A percentile compares a stretch with the other conserved stretches of the same genome.
Evolutionary conservation across 2,888 invertebrate species (phyloP).

Genomic region (Anarsia innoxiella): DNA sequence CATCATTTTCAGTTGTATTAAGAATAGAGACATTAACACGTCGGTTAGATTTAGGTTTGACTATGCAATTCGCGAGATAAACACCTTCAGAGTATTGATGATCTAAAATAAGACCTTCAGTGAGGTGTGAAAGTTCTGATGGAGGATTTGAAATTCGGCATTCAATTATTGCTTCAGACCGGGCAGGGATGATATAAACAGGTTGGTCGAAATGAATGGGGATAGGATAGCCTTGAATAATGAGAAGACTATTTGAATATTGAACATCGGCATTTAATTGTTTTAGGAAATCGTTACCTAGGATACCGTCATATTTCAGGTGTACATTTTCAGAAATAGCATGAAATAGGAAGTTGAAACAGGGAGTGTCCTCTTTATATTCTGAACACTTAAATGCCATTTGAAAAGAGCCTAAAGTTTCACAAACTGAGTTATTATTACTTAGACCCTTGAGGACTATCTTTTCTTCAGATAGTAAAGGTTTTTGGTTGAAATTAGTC

Average conservation of each 20-base stretch:
- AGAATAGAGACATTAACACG: slow-evolving; percentile 6
- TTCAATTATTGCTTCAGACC: background rate
- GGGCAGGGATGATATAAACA: slow-evolving; percentile 7
- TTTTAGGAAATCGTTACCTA: slow-evolving; percentile 11
- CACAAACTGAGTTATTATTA: background rate
- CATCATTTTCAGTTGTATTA: slow-evolving; percentile 5
- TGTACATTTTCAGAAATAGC: too few species aligned
- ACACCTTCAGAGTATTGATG: background rate
- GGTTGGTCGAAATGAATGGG: background rate
- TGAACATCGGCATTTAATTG: slow-evolving; percentile 8
- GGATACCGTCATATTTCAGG: too few species aligned
- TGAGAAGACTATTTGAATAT: too few species aligned
- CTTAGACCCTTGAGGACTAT: too few species aligned
- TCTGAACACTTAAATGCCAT: background rate
- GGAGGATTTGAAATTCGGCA: slow-evolving; percentile 1
- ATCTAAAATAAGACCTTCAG: background rate
- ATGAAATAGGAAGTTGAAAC: too few species aligned
- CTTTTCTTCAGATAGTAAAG: too few species aligned
- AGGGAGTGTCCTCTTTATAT: too few species aligned
- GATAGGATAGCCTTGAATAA: too few species aligned
- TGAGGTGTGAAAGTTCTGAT: background rate
- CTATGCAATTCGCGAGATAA: slow-evolving; percentile 5
- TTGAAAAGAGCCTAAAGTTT: background rate
- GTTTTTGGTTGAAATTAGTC: too few species aligned
- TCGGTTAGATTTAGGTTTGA: slow-evolving; percentile 5